Evolutionary conservation across 2,113 vertebrate species (phyloP).

Genomic region (Hippocampus comes): DNA sequence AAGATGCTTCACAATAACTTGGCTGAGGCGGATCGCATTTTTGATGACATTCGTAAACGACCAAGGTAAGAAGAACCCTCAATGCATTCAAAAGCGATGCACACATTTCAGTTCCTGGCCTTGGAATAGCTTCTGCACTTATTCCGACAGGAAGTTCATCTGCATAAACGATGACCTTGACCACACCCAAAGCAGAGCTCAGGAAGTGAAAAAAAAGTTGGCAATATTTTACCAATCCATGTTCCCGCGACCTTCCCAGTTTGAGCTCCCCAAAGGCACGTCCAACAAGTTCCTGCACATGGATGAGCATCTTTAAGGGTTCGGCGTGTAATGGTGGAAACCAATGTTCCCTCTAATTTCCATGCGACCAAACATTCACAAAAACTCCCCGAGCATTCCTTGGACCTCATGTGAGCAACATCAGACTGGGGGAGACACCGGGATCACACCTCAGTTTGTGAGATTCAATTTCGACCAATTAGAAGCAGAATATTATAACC

Average conservation of each 20-base stretch:
- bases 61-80: constrained; percentile 76
- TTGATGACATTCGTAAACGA: constrained; percentile 95
- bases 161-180: constrained; percentile 98
- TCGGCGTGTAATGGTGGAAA: too few relatives aligned
- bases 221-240: constrained; percentile 97
- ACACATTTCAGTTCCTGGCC: background rate
- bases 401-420: too few relatives aligned
- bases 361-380: too few relatives aligned
- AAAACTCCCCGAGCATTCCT: too few relatives aligned
- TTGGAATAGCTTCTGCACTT: background rate
- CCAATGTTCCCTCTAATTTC: too few relatives aligned
- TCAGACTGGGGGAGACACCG: too few relatives aligned
- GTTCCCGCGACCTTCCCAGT: constrained; percentile 92
- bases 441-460: too few relatives aligned
- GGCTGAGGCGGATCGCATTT: constrained; percentile 91
- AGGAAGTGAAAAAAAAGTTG: constrained; percentile 92
- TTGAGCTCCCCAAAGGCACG: constrained; percentile 91
- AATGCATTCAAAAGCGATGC: background rate
- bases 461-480: too few relatives aligned
- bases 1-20: constrained; percentile 98
- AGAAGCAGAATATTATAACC: too few relatives aligned
- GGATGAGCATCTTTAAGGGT: constrained; percentile 8
- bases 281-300: constrained; percentile 94
- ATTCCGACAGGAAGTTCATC: constrained; percentile 87
- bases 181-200: constrained; percentile 90